Conservation (phyloP, 1,140 invertebrate species). For the Apis mellifera region DNA sequence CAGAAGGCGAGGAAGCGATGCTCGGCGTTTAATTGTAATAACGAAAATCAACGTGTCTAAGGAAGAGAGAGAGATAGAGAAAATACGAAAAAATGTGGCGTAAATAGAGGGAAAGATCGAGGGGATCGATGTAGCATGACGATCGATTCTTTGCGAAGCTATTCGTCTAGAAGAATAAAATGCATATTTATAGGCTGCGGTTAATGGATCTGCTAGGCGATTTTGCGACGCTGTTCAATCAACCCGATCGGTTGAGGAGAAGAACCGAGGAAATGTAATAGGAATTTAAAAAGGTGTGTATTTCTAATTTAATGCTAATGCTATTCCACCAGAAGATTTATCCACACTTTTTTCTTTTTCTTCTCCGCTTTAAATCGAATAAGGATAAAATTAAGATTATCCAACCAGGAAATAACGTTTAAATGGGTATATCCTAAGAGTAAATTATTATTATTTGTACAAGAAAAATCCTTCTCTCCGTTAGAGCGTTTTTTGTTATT, state of each 20-base stretch:
- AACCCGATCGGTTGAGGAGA: not conserved
- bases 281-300: not conserved
- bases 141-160: slow-evolving; percentile 58
- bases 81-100: no score
- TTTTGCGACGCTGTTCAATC: slow-evolving; percentile 57
- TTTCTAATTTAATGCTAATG: not conserved
- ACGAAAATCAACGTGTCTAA: slow-evolving; percentile 28
- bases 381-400: no score
- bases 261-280: not conserved
- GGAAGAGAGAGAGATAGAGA: not conserved
- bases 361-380: no score
- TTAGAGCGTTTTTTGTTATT: not conserved
- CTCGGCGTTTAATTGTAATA: not conserved
- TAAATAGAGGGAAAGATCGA: slow-evolving; percentile 8
- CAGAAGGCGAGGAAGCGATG: not conserved
- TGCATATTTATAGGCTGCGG: slow-evolving; percentile 70
- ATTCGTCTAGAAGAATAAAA: slow-evolving; percentile 38
- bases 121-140: slow-evolving; percentile 61
- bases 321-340: no score
- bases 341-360: no score
- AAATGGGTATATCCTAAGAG: not conserved
- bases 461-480: slow-evolving; percentile 23
- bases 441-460: no score
- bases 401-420: slow-evolving; percentile 32
- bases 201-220: slow-evolving; percentile 68